phyloP scores from a whole-genome alignment of 2,797 vertebrate species.

The Mus caroli region DNA sequence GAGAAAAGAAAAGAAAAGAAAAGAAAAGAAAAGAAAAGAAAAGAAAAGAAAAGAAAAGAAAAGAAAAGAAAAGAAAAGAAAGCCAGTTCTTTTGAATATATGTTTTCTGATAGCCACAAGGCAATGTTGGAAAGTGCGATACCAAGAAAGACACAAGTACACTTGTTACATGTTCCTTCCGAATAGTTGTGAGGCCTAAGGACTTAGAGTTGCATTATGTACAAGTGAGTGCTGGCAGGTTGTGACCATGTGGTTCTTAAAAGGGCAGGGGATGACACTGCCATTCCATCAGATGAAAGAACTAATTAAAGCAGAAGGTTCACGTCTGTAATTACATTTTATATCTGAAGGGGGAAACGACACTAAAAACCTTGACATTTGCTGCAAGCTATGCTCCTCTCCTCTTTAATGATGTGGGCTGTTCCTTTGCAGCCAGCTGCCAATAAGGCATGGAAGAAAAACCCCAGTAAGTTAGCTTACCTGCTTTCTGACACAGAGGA shows the following conservation, averaged over 20 bases:
- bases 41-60: neutral
- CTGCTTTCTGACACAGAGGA: neutral
- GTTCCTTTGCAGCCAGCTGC: neutral
- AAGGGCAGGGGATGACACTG: neutral
- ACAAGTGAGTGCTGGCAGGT: neutral
- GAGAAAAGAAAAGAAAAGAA: neutral
- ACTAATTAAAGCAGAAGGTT: conserved; percentile 42
- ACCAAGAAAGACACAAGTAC: neutral
- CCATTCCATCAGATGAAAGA: conserved; percentile 7
- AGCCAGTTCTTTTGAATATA: conserved; percentile 16
- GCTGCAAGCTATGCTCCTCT: neutral
- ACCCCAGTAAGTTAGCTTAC: neutral
- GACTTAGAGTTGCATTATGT: neutral
- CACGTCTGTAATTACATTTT: conserved; percentile 53
- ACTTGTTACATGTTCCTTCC: neutral
- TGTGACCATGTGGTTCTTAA: neutral
- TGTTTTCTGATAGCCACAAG: neutral
- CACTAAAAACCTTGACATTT: conserved; percentile 30
- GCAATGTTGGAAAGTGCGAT: neutral
- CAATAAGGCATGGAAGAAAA: neutral
- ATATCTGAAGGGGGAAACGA: neutral
- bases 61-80: neutral
- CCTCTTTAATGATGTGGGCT: conserved; percentile 38
- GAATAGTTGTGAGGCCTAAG: neutral
- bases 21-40: no score